phyloP scores from a whole-genome alignment of 2,888 invertebrate species.

The Lochmaea crataegi region DNA sequence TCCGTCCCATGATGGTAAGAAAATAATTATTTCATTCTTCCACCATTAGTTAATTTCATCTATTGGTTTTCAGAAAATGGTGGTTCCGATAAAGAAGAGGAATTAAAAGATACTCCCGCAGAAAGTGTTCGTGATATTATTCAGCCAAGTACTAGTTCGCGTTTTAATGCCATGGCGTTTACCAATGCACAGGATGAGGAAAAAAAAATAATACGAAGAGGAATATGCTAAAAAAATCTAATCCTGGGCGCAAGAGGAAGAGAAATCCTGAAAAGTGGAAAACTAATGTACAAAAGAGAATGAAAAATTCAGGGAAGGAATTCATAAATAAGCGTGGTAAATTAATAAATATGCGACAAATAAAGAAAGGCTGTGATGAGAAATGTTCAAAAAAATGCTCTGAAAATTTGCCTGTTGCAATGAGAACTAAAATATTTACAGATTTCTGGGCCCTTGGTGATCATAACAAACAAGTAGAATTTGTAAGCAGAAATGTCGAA shows the following conservation, averaged over 20 bases:
- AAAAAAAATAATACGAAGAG: slow-evolving; percentile 7
- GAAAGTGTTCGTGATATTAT: slow-evolving; percentile 21
- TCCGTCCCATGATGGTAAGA: slow-evolving; percentile 21
- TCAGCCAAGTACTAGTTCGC: slow-evolving; percentile 19
- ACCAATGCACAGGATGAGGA: slow-evolving; percentile 16
- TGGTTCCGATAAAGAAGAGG: slow-evolving; percentile 17
- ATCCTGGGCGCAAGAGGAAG: no score
- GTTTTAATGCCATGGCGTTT: no score
- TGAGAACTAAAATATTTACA: slow-evolving; percentile 18
- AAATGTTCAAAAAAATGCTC: slow-evolving; percentile 18
- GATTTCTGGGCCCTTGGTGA: slow-evolving; percentile 25
- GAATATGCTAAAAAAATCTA: slow-evolving; percentile 7
- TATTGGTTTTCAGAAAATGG: slow-evolving; percentile 24
- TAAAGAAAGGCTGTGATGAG: slow-evolving; percentile 18
- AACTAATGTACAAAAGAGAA: slow-evolving; percentile 13
- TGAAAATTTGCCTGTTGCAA: slow-evolving; percentile 17
- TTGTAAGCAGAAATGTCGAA: slow-evolving; percentile 21
- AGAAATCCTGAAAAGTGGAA: no score
- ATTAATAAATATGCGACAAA: slow-evolving; percentile 17
- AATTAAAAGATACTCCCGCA: slow-evolving; percentile 16
- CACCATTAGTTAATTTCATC: slow-evolving; percentile 5
- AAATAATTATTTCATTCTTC: slow-evolving; percentile 21
- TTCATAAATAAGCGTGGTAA: slow-evolving; percentile 21
- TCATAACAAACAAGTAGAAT: slow-evolving; percentile 24
- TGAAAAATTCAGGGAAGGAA: slow-evolving; percentile 17